Evolutionary conservation across 2,113 vertebrate genomes (phyloP), one percentile per base, ranked within the genome.

Genomic region (Mixornis gularis): DNA sequence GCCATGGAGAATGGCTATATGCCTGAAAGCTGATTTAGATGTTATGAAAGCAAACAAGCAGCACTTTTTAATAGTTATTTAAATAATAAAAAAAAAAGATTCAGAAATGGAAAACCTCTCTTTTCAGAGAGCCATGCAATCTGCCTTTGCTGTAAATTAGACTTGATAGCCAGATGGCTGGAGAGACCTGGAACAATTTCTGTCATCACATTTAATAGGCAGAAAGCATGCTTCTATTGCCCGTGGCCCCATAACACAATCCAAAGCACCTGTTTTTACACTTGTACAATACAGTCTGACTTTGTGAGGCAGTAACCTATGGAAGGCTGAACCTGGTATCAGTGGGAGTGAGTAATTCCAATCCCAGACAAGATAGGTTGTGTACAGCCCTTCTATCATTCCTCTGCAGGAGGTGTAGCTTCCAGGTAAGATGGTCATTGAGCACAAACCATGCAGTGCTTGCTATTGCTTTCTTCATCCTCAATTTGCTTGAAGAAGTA

Each of bases 191-290:
- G 20, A 48, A 79, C 17, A 52, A 56, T 19, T 80, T 62, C 26
- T 48, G 18, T 56, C 18, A 3, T 53, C n/a, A 24, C 1, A 1
- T 71, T 85, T 84, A 78, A 60, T 17, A 38, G 30, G 41, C 55
- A 93, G 71, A 76, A 44, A 65, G 21, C 25, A 7, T 60, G 40
- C 10, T 68, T 76, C 64, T 85, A 5, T 43, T 68, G 59, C 14
- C n/a, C 1, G 0, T 26, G 29, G 34, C 22, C 25, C 30, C 2
- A 0, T 60, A 79, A 51, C 9, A 76, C 26, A 71, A 59, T 19
- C 16, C 76, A 62, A 89, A 62, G n/a, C 22, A 59, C 10, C 58
- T 85, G 49, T 30, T 90, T 92, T 80, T 51, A 48, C 66, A 46
- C 38, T 52, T 36, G 43, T 16, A 34, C 12, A 17, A 78, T 71